phyloP scores from a whole-genome alignment of 2,888 invertebrate species.

The Trilocha varians region DNA sequence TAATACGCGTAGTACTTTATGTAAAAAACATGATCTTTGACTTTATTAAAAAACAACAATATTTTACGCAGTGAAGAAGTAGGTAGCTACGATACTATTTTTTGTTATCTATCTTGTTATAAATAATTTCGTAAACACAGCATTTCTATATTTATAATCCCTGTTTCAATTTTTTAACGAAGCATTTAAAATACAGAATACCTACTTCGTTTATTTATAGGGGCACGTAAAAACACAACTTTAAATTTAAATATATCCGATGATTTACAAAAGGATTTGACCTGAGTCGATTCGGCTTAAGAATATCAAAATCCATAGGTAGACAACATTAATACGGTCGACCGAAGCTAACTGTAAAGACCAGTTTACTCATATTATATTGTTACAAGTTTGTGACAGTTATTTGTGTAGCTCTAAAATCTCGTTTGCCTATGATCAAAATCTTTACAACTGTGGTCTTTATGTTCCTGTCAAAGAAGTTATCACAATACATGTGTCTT shows the following conservation, averaged over 20 bases:
- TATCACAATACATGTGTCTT: neutral
- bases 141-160: too few species aligned
- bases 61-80: too few species aligned
- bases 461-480: neutral
- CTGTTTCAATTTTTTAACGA: too few species aligned
- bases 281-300: constrained; percentile 19
- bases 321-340: constrained; percentile 34
- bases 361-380: constrained; percentile 41
- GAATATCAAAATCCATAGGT: constrained; percentile 43
- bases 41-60: too few species aligned
- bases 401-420: constrained; percentile 22
- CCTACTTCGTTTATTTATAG: neutral
- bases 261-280: constrained; percentile 3
- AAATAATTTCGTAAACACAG: too few species aligned
- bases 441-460: neutral
- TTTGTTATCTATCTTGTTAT: too few species aligned
- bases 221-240: neutral
- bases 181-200: too few species aligned
- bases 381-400: constrained; percentile 28
- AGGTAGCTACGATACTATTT: too few species aligned
- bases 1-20: too few species aligned
- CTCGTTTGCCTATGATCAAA: constrained; percentile 11
- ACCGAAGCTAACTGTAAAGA: constrained; percentile 51
- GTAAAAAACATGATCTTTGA: too few species aligned
- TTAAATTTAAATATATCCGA: neutral